These are phyloP conservation scores for Melanerpes aurifrons DNA, from an alignment of 2,113 vertebrate species.

Conservation along the genomic window DNA sequence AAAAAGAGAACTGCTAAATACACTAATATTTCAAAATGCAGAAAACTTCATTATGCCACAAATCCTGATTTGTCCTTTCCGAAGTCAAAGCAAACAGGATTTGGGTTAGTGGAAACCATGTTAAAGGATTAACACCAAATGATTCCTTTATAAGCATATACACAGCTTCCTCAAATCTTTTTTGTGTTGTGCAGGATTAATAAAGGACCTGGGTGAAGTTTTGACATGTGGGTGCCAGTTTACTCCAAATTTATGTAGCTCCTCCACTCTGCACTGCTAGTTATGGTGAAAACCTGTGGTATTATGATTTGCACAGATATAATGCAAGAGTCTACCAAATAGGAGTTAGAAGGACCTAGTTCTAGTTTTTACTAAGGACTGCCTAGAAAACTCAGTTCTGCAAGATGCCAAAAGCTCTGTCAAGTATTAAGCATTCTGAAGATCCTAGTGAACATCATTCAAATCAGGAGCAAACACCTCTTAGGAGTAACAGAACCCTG, in stretches of 20 bases:
- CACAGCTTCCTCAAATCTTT: background rate
- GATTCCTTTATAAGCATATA: background rate
- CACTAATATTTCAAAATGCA: constrained; percentile 28
- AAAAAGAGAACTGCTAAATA: constrained; percentile 40
- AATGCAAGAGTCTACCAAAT: background rate
- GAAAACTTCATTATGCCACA: background rate
- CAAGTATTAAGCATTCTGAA: background rate
- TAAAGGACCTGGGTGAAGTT: background rate
- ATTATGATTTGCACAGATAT: background rate
- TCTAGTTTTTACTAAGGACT: background rate
- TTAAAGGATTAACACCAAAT: background rate
- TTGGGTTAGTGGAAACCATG: background rate
- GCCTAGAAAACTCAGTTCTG: background rate
- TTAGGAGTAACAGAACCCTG: background rate
- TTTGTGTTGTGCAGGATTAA: background rate
- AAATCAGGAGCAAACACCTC: background rate
- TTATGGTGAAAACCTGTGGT: background rate
- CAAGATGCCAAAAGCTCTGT: background rate
- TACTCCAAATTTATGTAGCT: background rate
- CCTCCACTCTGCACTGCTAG: background rate
- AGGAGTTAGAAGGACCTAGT: background rate
- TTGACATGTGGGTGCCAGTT: background rate
- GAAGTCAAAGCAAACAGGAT: constrained; percentile 22
- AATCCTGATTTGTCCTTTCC: constrained; percentile 32
- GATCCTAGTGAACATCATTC: background rate